Evolutionary conservation across 2,888 invertebrate genomes (phyloP), one percentile per base, ranked within the genome.

Genomic region (Magallana nippona): DNA sequence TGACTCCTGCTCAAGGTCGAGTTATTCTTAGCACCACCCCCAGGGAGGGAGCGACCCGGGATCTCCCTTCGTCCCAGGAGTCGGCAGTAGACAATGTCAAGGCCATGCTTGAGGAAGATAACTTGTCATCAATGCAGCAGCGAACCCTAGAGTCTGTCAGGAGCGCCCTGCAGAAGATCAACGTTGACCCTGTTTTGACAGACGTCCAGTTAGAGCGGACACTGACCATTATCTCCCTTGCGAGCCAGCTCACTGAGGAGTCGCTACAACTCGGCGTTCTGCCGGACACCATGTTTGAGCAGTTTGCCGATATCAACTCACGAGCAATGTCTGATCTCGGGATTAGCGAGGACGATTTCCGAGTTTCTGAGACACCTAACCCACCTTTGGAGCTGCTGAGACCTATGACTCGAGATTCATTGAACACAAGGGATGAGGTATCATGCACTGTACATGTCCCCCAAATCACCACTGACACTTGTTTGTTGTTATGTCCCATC

Each of bases 231-330:
- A 83, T 91, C 15, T 89, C 90, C 55, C 86, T 91, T 80, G 92
- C 92, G 2, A 90, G 90, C 71, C 91, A 92, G 88, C 85, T 92
- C n/a, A 88, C 91, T 0, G 86, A 88, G 32, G 92, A 92, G 81
- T 89, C 91, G 1, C 85, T 89, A 2, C 88, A 90, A 56, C 88
- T 91, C 13, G 91, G 91, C 13, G 84, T 91, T 10, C 58, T 89
- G 19, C 91, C 91, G 27, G 88, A 90, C 80, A 88, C 88, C 55
- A 82, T 92, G 44, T 91, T 92, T 85, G 86, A 89, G 13, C 87
- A 89, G 55, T 89, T 91, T 58, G 88, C 88, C 0, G 87, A 85
- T 19, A 83, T 88, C 56, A 87, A 86, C 19, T 85, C 86, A 0
- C 79, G 87, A 56, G 81, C 87, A 0, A 87, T 88, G 80, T 88